phyloP scores from a whole-genome alignment of 1,140 invertebrate genomes.

The Cephus cinctus region DNA sequence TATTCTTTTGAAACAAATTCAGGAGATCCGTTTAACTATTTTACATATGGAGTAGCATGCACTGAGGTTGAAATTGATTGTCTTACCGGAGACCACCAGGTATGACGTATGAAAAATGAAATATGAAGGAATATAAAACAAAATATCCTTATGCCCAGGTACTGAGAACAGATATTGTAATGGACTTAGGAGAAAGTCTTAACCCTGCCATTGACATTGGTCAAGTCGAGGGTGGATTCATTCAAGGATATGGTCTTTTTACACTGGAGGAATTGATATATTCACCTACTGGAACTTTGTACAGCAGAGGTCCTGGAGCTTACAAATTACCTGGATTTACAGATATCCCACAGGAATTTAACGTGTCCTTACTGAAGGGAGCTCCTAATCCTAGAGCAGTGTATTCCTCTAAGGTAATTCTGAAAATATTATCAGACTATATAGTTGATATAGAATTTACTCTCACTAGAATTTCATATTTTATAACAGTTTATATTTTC shows the following conservation, averaged over 20 bases:
- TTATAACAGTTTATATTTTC: no score
- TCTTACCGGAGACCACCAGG: slow-evolving; percentile 83
- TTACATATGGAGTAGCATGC: slow-evolving; percentile 75
- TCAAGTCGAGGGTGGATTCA: slow-evolving; percentile 92
- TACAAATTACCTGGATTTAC: slow-evolving; percentile 92
- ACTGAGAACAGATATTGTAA: slow-evolving; percentile 87
- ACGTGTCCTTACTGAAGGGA: slow-evolving; percentile 88
- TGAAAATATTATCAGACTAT: no score
- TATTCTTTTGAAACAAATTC: slow-evolving; percentile 72
- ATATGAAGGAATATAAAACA: no score
- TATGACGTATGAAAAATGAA: slow-evolving; percentile 37
- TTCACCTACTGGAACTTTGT: slow-evolving; percentile 77
- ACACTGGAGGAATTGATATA: slow-evolving; percentile 88
- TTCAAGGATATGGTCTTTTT: slow-evolving; percentile 91
- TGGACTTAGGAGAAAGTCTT: slow-evolving; percentile 90
- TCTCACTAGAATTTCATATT: neutral
- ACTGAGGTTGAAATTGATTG: slow-evolving; percentile 87
- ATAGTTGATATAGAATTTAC: no score
- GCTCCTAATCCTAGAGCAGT: slow-evolving; percentile 85
- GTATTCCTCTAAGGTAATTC: slow-evolving; percentile 92
- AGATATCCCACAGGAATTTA: slow-evolving; percentile 89
- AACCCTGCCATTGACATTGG: slow-evolving; percentile 97
- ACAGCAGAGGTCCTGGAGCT: slow-evolving; percentile 84
- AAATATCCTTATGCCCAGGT: no score
- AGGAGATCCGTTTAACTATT: slow-evolving; percentile 78